Conservation (phyloP, 2,888 invertebrate species). For the Parnassius apollo region DNA sequence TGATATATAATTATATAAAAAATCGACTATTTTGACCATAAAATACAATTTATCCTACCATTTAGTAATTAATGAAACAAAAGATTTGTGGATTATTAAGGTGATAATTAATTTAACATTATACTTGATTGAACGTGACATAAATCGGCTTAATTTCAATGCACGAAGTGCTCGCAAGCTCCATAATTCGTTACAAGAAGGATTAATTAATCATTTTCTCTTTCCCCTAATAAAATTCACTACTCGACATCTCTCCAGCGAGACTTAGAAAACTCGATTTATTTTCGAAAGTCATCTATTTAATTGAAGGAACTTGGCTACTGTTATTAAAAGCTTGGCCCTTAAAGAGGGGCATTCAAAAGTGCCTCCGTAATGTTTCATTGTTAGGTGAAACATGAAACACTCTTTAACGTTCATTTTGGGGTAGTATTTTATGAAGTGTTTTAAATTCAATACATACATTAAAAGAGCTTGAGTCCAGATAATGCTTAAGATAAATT, state of each 20-base stretch:
- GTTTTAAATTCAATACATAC: constrained; percentile 19
- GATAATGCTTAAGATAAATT: constrained; percentile 17
- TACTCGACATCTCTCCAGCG: constrained; percentile 37
- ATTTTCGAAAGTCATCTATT: constrained; percentile 55
- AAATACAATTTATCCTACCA: no score
- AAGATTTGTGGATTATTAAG: background rate
- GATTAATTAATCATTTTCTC: constrained; percentile 46
- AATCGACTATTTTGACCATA: no score
- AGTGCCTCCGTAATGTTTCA: constrained; percentile 38
- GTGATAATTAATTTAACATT: background rate
- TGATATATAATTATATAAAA: no score
- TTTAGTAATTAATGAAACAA: no score
- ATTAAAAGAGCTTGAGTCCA: constrained; percentile 10
- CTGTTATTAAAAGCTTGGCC: constrained; percentile 37
- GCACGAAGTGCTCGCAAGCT: constrained; percentile 10
- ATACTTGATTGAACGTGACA: background rate
- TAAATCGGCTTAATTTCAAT: constrained; percentile 9
- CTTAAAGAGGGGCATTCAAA: constrained; percentile 32
- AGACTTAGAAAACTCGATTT: constrained; percentile 44
- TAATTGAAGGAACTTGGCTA: constrained; percentile 51
- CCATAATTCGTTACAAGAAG: constrained; percentile 15
- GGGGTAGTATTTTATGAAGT: constrained; percentile 25
- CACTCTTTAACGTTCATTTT: constrained; percentile 29
- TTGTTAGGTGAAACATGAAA: constrained; percentile 38
- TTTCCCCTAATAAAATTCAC: constrained; percentile 43